Base-by-base conservation (phyloP, 2,113 vertebrate species). In the Calyptomena viridis region DNA sequence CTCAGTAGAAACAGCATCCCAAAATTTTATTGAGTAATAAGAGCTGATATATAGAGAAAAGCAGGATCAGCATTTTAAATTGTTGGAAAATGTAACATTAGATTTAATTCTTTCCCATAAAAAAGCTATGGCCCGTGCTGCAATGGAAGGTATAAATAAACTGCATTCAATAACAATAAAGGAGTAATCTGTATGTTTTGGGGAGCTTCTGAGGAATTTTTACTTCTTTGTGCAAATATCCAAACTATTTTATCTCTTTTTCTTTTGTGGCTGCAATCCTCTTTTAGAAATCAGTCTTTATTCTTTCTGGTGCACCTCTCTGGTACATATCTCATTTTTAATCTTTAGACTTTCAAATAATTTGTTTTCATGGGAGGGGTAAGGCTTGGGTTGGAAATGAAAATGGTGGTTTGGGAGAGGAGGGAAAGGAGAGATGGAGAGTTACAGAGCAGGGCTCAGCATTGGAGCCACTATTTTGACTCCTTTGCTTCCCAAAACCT, bases 341-440 rank as follows among this genome's bases (percentile, higher is more conserved):
- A 97, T 97, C 96, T 97, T 98, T 93, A 97, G 97, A 95, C 95
- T 97, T 95, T 81, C 47, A 77, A 97, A 96, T 97, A 96, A 97
- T 97, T 97, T 97, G 97, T 76, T 95, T 97, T 98, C 95, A 96
- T 97, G 94, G 97, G 94, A 94, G 93, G 93, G 84, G 74, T 89
- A 93, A 96, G 85, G 83, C 78, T 96, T 92, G 81, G 9, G 17
- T 44, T 82, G 63, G 63, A 83, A 87, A 94, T 83, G 23, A 35
- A 87, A 66, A 71, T 31, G 17, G 11, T 77, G 19, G 9, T 18
- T 78, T 35, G 7, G 13, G 33, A 94, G 77, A 87, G 47, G 27
- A 80, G 24, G 53, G 53, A 63, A 90, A 50, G 28, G 27, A 69
- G 23, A 69, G 35, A 58, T 68, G 62, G 80, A 72, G 21, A 35